Base-by-base conservation (phyloP, 2,113 vertebrate genomes). In the Pseudois nayaur region DNA sequence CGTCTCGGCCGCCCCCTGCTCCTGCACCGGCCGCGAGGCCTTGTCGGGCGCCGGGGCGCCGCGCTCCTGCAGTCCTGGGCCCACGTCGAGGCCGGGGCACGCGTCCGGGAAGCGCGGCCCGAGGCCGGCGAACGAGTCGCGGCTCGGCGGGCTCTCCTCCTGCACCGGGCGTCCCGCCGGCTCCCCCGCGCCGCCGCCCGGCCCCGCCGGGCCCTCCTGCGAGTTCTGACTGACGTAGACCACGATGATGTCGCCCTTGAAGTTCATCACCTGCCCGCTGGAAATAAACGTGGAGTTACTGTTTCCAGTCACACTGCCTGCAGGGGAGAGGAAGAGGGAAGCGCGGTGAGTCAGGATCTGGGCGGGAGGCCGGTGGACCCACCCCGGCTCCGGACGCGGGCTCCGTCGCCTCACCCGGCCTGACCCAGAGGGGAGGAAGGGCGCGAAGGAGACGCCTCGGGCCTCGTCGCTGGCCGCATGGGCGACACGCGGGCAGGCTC, bases 251-350 rank as follows among this genome's bases (percentile, higher is more conserved):
- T 99, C 99, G 0, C 99, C 99, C 92, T 99, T 99, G 98, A 99
- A 99, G 98, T 99, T 99, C 99, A 99, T 99, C 98, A 99, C 99
- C 99, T 99, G 99, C 90, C 99, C 99, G n/a, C 99, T 99, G 98
- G 99, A 99, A 98, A 99, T 99, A 97, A 99, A 99, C 89, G 99
- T 99, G 98, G 99, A 99, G 99, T 99, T 99, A 98, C 99, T 99
- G 99, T 99, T 99, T 97, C 99, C 99, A 48, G 99, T 99, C 98
- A 99, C 99, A 96, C 99, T 99, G 98, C 99, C 99, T 99, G 97
- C 62, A 95, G 87, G 94, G 92, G 89, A 60, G 93, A 74, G 2
- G 36, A 40, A 79, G 31, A 59, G 64, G 97, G 88, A 98, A 95
- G 96, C 5, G 96, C 29, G 60, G 2, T 95, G 98, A 98, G 98